phyloP scores from a whole-genome alignment of 2,888 invertebrate species.

The Tromatobia lineatoria region DNA sequence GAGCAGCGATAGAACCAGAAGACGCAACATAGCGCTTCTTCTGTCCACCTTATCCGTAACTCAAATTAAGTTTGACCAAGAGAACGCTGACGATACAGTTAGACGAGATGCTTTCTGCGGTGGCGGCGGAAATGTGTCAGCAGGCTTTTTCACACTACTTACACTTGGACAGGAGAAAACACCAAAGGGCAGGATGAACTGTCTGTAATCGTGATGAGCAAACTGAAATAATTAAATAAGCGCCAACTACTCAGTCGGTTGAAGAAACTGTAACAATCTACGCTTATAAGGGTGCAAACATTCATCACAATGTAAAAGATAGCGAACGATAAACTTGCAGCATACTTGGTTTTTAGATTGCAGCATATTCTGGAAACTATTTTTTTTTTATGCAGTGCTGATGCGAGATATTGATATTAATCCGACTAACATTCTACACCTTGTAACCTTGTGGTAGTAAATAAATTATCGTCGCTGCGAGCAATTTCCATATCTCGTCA shows the following conservation, averaged over 20 bases:
- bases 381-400: neutral
- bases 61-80: slow-evolving; percentile 30
- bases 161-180: neutral
- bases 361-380: neutral
- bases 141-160: neutral
- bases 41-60: neutral
- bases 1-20: neutral
- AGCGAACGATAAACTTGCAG: too few species aligned
- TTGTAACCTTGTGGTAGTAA: neutral
- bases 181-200: too few species aligned
- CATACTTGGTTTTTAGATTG: too few species aligned
- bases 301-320: too few species aligned
- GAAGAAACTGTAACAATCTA: too few species aligned
- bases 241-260: too few species aligned
- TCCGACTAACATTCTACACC: neutral
- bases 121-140: neutral
- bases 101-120: neutral
- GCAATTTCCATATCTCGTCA: slow-evolving; percentile 7
- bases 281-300: too few species aligned
- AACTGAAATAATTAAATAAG: too few species aligned
- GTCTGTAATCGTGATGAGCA: too few species aligned
- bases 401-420: neutral
- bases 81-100: neutral
- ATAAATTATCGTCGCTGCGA: neutral
- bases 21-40: neutral